Evolutionary conservation across 2,888 invertebrate species (phyloP).

Genomic region (Mycogona germanica): DNA sequence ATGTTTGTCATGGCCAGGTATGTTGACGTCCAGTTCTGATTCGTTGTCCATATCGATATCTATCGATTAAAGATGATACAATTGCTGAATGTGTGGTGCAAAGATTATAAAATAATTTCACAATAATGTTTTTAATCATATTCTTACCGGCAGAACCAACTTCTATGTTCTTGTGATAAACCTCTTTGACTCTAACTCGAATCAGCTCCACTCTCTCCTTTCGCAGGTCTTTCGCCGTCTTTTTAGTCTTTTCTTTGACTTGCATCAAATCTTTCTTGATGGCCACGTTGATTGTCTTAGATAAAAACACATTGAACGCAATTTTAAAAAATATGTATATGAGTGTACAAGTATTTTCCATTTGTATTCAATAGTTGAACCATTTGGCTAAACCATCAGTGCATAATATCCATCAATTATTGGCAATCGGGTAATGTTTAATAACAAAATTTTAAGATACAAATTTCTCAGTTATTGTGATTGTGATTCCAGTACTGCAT

Average conservation of each 20-base stretch:
- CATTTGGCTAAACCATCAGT: too few species aligned
- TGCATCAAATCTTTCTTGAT: conserved; percentile 38
- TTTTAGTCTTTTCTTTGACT: conserved; percentile 34
- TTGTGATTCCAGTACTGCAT: too few species aligned
- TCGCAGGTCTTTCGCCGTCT: conserved; percentile 35
- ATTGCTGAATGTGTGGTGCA: not conserved
- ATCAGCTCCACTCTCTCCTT: conserved; percentile 39
- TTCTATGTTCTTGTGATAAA: conserved; percentile 27
- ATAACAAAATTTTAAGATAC: not conserved
- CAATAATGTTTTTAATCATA: not conserved
- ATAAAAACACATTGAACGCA: not conserved
- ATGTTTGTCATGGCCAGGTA: not conserved
- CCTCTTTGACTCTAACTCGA: conserved; percentile 21
- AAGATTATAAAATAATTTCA: too few species aligned
- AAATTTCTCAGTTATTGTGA: not conserved
- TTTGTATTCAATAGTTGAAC: too few species aligned
- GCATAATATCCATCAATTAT: not conserved
- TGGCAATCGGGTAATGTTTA: not conserved
- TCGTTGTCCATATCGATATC: not conserved
- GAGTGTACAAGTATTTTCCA: not conserved
- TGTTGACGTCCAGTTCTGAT: not conserved
- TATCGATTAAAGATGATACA: not conserved
- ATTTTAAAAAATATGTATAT: not conserved
- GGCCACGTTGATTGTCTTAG: conserved; percentile 39
- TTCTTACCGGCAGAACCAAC: not conserved